Evolutionary conservation across 2,888 invertebrate genomes (phyloP).

Genomic region (Syrphus vitripennis): DNA sequence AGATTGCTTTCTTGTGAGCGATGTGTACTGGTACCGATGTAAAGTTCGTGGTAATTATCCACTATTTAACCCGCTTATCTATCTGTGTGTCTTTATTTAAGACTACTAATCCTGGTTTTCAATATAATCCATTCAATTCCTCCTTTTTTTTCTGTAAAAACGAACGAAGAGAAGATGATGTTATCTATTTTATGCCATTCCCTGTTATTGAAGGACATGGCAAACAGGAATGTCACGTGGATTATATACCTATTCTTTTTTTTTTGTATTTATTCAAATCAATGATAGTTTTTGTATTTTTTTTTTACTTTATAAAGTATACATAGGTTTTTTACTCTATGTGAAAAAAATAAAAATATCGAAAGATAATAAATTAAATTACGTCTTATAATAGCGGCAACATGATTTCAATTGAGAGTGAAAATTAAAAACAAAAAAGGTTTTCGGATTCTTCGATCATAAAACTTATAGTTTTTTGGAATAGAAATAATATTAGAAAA

Average conservation of each 20-base stretch:
- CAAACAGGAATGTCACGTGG: neutral
- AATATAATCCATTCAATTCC: neutral
- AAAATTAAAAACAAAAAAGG: too few species aligned
- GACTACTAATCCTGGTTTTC: constrained; percentile 21
- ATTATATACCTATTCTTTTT: neutral
- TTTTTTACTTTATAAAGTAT: too few species aligned
- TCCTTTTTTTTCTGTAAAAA: neutral
- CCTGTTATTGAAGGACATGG: neutral
- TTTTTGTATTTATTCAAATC: neutral
- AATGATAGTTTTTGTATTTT: neutral
- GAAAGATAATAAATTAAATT: too few species aligned
- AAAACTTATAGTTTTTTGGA: too few species aligned
- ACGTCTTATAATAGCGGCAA: too few species aligned
- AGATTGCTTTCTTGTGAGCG: constrained; percentile 18
- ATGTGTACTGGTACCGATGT: constrained; percentile 6
- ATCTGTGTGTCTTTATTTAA: constrained; percentile 12
- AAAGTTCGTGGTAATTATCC: constrained; percentile 54
- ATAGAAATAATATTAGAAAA: too few species aligned
- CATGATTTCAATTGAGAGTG: too few species aligned
- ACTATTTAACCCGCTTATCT: neutral
- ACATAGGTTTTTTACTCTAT: too few species aligned
- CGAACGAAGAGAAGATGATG: neutral
- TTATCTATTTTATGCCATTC: neutral
- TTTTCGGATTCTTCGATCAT: too few species aligned
- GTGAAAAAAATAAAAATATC: too few species aligned